phyloP scores from a whole-genome alignment of 2,888 invertebrate genomes.

The Coleophora deauratella region DNA sequence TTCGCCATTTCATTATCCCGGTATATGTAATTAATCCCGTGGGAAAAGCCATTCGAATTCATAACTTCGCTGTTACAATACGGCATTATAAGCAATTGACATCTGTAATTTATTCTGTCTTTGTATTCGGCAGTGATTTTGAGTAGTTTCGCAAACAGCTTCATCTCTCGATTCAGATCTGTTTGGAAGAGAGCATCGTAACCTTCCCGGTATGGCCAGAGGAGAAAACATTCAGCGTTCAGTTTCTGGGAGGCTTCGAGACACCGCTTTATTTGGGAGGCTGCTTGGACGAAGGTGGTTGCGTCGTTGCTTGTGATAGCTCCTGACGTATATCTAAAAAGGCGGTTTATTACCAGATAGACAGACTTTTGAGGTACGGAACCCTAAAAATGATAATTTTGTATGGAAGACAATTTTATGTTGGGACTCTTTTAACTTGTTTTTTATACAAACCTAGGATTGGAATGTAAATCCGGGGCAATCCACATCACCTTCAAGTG shows the following conservation, averaged over 20 bases:
- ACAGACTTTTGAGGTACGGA: too few relatives aligned
- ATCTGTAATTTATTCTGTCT: constrained; percentile 75
- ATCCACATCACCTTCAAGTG: constrained; percentile 77
- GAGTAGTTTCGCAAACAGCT: constrained; percentile 75
- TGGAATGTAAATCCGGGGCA: constrained; percentile 76
- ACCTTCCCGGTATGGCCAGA: constrained; percentile 76
- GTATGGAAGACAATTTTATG: too few relatives aligned
- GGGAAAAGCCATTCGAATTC: constrained; percentile 12
- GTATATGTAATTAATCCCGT: constrained; percentile 10
- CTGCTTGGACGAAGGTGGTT: constrained; percentile 73
- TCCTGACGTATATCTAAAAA: constrained; percentile 71
- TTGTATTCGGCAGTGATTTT: constrained; percentile 77
- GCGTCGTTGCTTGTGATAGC: constrained; percentile 77
- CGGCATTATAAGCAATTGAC: constrained; percentile 75
- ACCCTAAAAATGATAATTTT: too few relatives aligned
- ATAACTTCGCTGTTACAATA: constrained; percentile 24
- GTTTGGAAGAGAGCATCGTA: constrained; percentile 74
- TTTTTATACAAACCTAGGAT: constrained; percentile 70
- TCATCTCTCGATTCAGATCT: constrained; percentile 74
- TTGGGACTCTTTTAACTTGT: too few relatives aligned
- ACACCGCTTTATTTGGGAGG: constrained; percentile 76
- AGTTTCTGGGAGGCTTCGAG: constrained; percentile 76
- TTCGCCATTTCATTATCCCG: constrained; percentile 57
- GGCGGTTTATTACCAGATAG: too few relatives aligned
- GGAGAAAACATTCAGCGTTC: constrained; percentile 75